Base-by-base conservation (phyloP, 1,140 invertebrate species). In the Euglossa dilemma region DNA sequence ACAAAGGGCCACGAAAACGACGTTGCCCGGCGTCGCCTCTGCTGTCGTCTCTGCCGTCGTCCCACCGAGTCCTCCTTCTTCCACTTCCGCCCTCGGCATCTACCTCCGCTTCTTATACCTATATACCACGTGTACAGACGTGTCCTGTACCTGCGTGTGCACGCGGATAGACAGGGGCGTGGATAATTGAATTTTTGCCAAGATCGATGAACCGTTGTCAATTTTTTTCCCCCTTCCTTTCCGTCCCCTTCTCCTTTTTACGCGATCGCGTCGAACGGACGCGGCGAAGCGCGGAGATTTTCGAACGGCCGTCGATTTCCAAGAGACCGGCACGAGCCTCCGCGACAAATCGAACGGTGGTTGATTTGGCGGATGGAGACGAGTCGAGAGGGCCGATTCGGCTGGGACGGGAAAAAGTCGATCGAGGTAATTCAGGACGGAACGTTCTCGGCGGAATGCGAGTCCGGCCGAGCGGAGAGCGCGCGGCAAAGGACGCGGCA, bases 101-200 rank as follows among this genome's bases (percentile, higher is more conserved):
- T 36, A 36, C 4, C n/a, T n/a, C n/a, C n/a, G n/a, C n/a, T n/a
- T n/a, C n/a, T n/a, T n/a, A n/a, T n/a, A n/a, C 36, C 36, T 36
- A 36, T 36, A 36, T 36, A 36, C 36, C 36, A 36, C 36, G 4
- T 4, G 36, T 5, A 43, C 16, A 18, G 9, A 14, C 14, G 5
- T n/a, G n/a, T n/a, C n/a, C n/a, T n/a, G n/a, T 9, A 18, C 54
- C 36, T 36, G 36, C 36, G 36, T 36, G 36, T 36, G 36, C 1
- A 36, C 36, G 36, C 36, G 36, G 4, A 36, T 36, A 36, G 36
- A 36, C 36, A 36, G 16, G 20, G 28, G 23, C 25, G 23, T n/a
- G 3, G 28, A 43, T 67, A 75, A 81, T 66, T 75, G 80, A 81
- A 81, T 67, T 67, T 75, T 67, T 75, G 16, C 25, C 43, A 43